A percentile compares a stretch with the other conserved stretches of the same genome.
Conservation (phyloP, 2,113 vertebrate genomes). For the Alexandromys fortis region DNA sequence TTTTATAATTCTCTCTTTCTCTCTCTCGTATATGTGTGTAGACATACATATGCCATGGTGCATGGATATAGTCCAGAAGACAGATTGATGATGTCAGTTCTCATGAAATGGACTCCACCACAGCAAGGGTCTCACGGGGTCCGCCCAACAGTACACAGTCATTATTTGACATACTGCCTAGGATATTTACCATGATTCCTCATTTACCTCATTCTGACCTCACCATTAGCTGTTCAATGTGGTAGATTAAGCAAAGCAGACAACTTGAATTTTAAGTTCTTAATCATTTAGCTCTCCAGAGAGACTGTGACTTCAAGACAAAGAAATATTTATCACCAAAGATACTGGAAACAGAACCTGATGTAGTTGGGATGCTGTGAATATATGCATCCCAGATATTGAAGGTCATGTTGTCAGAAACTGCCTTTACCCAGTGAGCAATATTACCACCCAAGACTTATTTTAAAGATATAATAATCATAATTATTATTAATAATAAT, state of each 20-base stretch:
- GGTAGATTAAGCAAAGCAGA: background rate
- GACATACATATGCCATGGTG: background rate
- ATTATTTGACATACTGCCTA: background rate
- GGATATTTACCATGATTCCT: background rate
- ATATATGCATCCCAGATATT: too few species aligned
- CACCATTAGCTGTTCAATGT: background rate
- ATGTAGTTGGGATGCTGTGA: background rate
- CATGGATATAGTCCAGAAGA: background rate
- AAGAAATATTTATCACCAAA: background rate
- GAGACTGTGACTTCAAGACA: background rate
- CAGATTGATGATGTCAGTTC: background rate
- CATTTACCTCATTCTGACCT: background rate
- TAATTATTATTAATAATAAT: background rate
- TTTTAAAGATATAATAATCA: background rate
- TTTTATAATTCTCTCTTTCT: background rate
- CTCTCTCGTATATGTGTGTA: fast-evolving
- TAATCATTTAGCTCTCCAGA: background rate
- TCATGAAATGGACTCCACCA: background rate
- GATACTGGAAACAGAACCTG: background rate
- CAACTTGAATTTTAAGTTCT: constrained; percentile 6
- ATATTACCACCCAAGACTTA: background rate
- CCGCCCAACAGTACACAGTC: background rate
- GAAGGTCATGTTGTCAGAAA: background rate
- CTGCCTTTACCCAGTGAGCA: background rate
- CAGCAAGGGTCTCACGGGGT: background rate